These are phyloP conservation scores for Meiosimyza platycephala DNA, from an alignment of 2,888 invertebrate genomes.

Conservation along the genomic window DNA sequence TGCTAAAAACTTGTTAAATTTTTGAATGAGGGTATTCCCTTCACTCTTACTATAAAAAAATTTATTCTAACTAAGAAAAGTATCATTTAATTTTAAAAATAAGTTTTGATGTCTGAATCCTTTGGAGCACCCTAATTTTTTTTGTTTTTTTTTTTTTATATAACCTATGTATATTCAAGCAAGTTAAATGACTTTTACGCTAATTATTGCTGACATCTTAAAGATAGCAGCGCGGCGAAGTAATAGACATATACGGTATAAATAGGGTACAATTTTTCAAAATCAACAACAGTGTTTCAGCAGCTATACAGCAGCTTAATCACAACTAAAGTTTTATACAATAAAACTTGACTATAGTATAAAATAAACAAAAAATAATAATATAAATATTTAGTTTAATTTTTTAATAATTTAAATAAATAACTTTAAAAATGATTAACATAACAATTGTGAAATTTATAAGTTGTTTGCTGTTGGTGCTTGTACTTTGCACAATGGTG, in stretches of 20 bases:
- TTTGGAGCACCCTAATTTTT: too few species aligned
- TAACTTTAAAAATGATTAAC: not conserved
- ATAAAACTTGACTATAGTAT: not conserved
- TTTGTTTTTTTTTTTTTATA: too few species aligned
- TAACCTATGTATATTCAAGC: too few species aligned
- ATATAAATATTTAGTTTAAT: not conserved
- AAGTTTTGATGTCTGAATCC: too few species aligned
- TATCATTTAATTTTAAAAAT: too few species aligned
- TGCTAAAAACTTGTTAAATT: too few species aligned
- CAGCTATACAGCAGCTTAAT: constrained; percentile 6
- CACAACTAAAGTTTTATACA: too few species aligned
- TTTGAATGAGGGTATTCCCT: too few species aligned
- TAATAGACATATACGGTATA: constrained; percentile 9
- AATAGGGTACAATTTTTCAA: constrained; percentile 6
- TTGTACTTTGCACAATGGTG: constrained; percentile 4
- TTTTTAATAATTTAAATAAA: not conserved
- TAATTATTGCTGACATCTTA: constrained; percentile 29
- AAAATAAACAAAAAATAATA: not conserved
- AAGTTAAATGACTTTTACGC: constrained; percentile 10
- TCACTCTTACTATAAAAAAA: too few species aligned
- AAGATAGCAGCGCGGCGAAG: not conserved
- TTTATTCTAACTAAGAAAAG: too few species aligned
- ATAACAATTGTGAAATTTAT: constrained; percentile 4
- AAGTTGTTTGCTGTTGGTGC: constrained; percentile 9
- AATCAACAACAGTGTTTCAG: constrained; percentile 11